A percentile compares a stretch with the other conserved stretches of the same genome.
These are phyloP conservation scores for Pentalonia nigronervosa DNA, from an alignment of 1,140 invertebrate species.

Conservation along the genomic window DNA sequence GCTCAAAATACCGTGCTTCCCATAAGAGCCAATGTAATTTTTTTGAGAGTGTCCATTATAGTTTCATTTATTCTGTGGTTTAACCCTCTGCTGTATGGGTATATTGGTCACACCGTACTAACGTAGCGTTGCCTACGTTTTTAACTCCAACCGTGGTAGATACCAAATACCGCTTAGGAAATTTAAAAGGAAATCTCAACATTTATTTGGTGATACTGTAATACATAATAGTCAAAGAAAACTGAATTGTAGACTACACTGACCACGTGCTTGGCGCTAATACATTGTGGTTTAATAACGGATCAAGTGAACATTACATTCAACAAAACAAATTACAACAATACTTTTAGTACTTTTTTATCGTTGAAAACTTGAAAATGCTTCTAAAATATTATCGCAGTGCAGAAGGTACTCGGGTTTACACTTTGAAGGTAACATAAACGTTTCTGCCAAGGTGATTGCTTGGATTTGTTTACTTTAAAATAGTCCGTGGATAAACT, in stretches of 20 bases:
- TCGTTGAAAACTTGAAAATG: background rate
- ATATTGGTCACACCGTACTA: too few species aligned
- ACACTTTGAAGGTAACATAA: conserved; percentile 45
- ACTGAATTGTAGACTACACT: background rate
- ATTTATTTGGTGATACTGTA: too few species aligned
- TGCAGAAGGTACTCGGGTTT: conserved; percentile 19
- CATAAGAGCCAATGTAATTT: too few species aligned
- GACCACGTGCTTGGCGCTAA: background rate
- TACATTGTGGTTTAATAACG: background rate
- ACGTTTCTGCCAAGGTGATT: background rate
- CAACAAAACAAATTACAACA: background rate
- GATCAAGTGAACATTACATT: background rate
- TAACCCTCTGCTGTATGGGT: too few species aligned
- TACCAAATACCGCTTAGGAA: too few species aligned
- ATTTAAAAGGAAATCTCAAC: too few species aligned
- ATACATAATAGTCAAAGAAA: too few species aligned
- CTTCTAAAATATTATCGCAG: conserved; percentile 11
- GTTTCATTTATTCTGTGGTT: too few species aligned
- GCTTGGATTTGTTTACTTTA: background rate
- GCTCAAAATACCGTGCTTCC: too few species aligned
- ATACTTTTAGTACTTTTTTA: background rate
- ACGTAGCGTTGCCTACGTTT: too few species aligned
- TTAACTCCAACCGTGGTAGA: too few species aligned
- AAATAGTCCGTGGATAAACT: background rate
- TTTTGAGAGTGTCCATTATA: too few species aligned